phyloP scores from a whole-genome alignment of 2,113 vertebrate species.

The Cebidichthys violaceus region DNA sequence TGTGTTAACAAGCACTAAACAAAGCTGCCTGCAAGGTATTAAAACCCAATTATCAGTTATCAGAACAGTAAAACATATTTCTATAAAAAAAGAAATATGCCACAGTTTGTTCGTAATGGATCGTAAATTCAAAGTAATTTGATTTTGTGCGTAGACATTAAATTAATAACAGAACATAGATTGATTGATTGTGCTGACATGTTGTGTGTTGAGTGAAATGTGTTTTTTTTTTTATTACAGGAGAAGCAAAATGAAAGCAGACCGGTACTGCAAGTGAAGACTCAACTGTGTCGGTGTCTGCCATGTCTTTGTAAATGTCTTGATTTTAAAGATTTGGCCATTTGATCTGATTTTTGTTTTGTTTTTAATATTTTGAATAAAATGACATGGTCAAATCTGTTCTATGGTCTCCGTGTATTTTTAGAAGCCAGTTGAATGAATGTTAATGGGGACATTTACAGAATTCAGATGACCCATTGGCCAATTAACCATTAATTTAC shows the following conservation, averaged over 20 bases:
- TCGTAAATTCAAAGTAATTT: background rate
- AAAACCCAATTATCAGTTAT: background rate
- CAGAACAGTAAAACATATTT: background rate
- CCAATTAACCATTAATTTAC: background rate
- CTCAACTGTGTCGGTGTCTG: background rate
- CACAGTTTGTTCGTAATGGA: background rate
- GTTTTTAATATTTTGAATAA: conserved; percentile 64
- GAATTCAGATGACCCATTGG: background rate
- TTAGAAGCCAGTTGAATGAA: background rate
- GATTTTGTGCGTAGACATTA: background rate
- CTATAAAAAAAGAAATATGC: background rate
- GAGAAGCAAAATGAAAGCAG: conserved; percentile 97
- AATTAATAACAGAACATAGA: background rate
- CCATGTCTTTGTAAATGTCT: conserved; percentile 21
- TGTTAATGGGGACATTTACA: background rate
- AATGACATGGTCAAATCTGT: conserved; percentile 23
- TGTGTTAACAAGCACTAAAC: background rate
- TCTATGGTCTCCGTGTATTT: conserved; percentile 4
- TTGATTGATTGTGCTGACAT: background rate
- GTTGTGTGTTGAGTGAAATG: background rate
- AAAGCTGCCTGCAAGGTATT: background rate
- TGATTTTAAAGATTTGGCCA: conserved; percentile 13
- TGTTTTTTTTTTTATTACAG: conserved; percentile 74
- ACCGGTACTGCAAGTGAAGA: conserved; percentile 96
- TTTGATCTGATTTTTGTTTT: conserved; percentile 17